phyloP scores from a whole-genome alignment of 2,888 invertebrate genomes.

The Lissocephala sabroskyi region DNA sequence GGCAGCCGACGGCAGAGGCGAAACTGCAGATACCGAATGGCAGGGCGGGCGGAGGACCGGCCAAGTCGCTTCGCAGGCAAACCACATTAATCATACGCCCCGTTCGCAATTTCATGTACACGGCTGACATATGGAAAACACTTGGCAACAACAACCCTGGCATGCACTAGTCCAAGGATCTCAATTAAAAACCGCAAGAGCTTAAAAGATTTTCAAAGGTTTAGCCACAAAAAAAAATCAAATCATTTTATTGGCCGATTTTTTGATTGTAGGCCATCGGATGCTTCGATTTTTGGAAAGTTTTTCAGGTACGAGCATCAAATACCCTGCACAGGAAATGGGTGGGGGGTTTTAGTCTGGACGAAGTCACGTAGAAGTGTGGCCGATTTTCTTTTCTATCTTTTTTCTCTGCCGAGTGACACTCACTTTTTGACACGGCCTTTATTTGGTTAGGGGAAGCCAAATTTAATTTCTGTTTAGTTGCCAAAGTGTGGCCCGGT shows the following conservation, averaged over 20 bases:
- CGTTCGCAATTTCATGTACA: conserved; percentile 65
- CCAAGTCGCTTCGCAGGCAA: conserved; percentile 57
- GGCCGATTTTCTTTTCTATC: conserved; percentile 40
- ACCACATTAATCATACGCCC: conserved; percentile 66
- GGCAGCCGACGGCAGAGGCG: conserved; percentile 26
- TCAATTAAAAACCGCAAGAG: no score
- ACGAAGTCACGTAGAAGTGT: conserved; percentile 58
- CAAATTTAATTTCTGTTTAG: conserved; percentile 58
- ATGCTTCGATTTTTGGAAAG: no score
- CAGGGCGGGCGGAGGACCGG: conserved; percentile 14
- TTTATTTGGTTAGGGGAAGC: conserved; percentile 55
- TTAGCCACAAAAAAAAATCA: no score
- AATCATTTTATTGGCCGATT: no score
- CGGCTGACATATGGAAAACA: conserved; percentile 53
- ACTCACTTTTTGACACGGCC: conserved; percentile 12
- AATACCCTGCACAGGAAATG: no score
- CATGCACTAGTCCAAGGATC: no score
- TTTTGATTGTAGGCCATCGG: no score
- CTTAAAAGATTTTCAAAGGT: no score
- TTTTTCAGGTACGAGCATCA: no score
- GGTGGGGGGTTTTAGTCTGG: no score
- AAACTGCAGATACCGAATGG: conserved; percentile 13
- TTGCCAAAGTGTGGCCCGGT: conserved; percentile 5
- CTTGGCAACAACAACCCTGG: no score
- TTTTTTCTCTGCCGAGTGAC: conserved; percentile 16